Percentiles rank a stretch among this genome's conserved stretches.
Evolutionary conservation across 2,113 vertebrate species (phyloP).

Genomic region (Prochilodus magdalenae): DNA sequence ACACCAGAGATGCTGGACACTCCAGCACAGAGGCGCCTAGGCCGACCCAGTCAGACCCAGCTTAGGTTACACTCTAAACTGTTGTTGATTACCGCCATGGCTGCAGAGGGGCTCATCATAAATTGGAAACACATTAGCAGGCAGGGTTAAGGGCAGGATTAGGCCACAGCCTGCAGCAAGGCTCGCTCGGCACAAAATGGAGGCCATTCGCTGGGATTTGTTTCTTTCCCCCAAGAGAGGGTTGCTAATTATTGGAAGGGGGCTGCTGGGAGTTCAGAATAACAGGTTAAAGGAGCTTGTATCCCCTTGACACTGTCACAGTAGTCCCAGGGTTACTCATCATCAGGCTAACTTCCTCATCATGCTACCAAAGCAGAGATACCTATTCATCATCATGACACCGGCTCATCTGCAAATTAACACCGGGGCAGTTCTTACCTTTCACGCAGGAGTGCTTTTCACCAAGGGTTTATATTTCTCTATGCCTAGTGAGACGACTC

Average conservation of each 20-base stretch:
- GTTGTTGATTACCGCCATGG: constrained; percentile 80
- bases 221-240: constrained; percentile 72
- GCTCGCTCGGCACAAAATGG: constrained; percentile 70
- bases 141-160: constrained; percentile 75
- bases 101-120: constrained; percentile 71
- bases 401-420: constrained; percentile 65
- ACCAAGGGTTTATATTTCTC: neutral
- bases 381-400: constrained; percentile 55
- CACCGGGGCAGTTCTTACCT: constrained; percentile 48
- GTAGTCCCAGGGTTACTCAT: constrained; percentile 51
- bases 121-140: constrained; percentile 82
- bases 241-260: constrained; percentile 77
- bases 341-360: constrained; percentile 59
- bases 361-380: constrained; percentile 3
- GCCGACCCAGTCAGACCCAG: constrained; percentile 62
- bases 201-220: constrained; percentile 68
- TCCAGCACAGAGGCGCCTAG: constrained; percentile 68
- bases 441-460: constrained; percentile 32
- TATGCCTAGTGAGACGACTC: neutral
- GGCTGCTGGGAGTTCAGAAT: constrained; percentile 79
- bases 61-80: constrained; percentile 81
- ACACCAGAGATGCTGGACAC: constrained; percentile 62
- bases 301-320: constrained; percentile 68
- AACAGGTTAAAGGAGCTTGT: constrained; percentile 80
- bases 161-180: constrained; percentile 62